These are phyloP conservation scores for Ctenochaetus hawaiiensis DNA, from an alignment of 2,797 vertebrate species.

Conservation along the genomic window DNA sequence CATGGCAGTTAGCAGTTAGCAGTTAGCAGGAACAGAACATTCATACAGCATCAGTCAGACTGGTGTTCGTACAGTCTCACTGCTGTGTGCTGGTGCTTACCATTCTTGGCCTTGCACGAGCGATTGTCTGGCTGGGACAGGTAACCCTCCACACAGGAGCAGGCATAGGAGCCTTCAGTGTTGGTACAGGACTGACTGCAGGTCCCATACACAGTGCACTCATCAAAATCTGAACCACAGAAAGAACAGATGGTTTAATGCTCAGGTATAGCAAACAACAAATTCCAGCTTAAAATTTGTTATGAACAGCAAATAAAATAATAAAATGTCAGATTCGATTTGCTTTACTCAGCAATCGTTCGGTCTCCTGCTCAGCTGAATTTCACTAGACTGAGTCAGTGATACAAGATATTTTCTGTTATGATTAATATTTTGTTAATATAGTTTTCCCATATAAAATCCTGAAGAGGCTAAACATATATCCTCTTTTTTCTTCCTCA, in stretches of 20 bases:
- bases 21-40: neutral
- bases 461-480: too few species aligned
- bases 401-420: neutral
- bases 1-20: slow-evolving; percentile 16
- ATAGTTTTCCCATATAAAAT: too few species aligned
- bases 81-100: slow-evolving; percentile 71
- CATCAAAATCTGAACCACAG: slow-evolving; percentile 90
- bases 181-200: slow-evolving; percentile 97
- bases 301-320: neutral
- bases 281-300: neutral
- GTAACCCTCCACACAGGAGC: slow-evolving; percentile 97
- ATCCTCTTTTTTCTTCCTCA: too few species aligned
- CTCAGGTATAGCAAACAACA: slow-evolving; percentile 3
- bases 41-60: neutral
- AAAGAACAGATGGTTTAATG: slow-evolving; percentile 38
- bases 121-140: slow-evolving; percentile 95
- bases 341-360: neutral
- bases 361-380: neutral
- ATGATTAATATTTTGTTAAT: too few species aligned
- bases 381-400: neutral
- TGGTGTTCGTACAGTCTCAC: neutral
- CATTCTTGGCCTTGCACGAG: slow-evolving; percentile 98
- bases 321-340: neutral
- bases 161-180: slow-evolving; percentile 91
- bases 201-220: slow-evolving; percentile 93